Evolutionary conservation across 2,888 invertebrate species (phyloP).

Genomic region (Calameuta idolon): DNA sequence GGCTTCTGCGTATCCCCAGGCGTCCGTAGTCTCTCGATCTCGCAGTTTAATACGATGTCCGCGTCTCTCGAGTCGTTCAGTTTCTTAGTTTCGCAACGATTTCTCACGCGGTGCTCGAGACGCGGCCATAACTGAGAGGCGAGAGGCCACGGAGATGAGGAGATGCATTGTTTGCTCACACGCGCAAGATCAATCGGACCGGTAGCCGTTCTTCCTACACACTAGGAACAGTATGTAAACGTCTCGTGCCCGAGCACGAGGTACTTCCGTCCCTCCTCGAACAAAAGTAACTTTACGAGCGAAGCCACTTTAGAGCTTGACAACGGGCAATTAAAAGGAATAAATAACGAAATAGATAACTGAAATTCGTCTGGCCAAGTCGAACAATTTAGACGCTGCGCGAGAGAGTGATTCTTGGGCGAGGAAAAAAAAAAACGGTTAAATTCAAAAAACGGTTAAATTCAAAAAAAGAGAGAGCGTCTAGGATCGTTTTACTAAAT

Average conservation of each 20-base stretch:
- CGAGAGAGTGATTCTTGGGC: not conserved
- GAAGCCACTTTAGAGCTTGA: not conserved
- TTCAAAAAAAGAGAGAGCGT: not conserved
- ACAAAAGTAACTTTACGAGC: not conserved
- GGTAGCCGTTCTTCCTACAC: not conserved
- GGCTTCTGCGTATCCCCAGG: not conserved
- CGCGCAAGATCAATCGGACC: slow-evolving; percentile 11
- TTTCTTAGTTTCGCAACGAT: slow-evolving; percentile 3
- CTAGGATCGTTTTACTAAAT: not conserved
- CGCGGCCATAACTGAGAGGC: not conserved
- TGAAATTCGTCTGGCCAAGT: not conserved
- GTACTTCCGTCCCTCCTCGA: not conserved
- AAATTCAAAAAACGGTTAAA: not conserved
- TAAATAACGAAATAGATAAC: not conserved
- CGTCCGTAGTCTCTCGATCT: not conserved
- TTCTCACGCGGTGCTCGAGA: slow-evolving; percentile 6
- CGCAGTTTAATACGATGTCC: not conserved
- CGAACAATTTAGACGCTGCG: not conserved
- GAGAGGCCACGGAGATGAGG: slow-evolving; percentile 11
- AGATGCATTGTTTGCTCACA: slow-evolving; percentile 13
- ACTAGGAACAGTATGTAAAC: not conserved
- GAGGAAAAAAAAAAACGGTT: not conserved
- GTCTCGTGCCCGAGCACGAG: not conserved
- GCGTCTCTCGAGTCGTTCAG: not conserved
- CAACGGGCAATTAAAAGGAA: not conserved